A percentile compares a stretch with the other conserved stretches of the same genome.
phyloP scores from a whole-genome alignment of 2,888 invertebrate genomes.

The Mythimna albipuncta region DNA sequence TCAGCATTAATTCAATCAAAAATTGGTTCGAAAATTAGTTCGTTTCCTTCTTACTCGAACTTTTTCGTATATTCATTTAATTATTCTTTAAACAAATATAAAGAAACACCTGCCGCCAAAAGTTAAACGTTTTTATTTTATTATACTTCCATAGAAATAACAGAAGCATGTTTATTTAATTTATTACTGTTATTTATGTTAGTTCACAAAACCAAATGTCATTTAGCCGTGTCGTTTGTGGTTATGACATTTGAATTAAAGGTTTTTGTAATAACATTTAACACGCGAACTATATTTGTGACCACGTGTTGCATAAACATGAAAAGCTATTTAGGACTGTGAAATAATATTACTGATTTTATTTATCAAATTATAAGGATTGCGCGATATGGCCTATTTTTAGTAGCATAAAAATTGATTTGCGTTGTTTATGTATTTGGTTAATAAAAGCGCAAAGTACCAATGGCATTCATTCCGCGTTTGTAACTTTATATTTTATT shows the following conservation, averaged over 20 bases:
- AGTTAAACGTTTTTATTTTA: conserved; percentile 22
- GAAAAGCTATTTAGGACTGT: conserved; percentile 4
- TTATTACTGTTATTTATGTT: conserved; percentile 56
- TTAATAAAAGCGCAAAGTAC: too few species aligned
- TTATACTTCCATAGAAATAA: conserved; percentile 37
- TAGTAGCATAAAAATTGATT: background rate
- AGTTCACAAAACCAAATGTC: conserved; percentile 40
- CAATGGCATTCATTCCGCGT: too few species aligned
- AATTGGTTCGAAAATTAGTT: too few species aligned
- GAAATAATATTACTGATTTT: background rate
- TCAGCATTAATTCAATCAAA: too few species aligned
- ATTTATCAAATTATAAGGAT: background rate
- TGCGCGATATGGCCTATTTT: too few species aligned
- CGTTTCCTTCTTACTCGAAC: background rate
- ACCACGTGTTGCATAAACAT: conserved; percentile 15
- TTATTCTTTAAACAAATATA: conserved; percentile 13
- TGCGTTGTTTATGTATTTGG: too few species aligned
- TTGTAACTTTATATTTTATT: too few species aligned
- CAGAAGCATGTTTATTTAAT: conserved; percentile 44
- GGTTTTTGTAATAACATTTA: conserved; percentile 32
- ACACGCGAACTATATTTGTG: background rate
- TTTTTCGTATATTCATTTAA: conserved; percentile 1
- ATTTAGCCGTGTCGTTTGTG: conserved; percentile 43
- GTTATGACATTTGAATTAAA: conserved; percentile 47
- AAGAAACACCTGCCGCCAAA: conserved; percentile 29